A percentile compares a stretch with the other conserved stretches of the same genome.
Evolutionary conservation across 2,797 vertebrate genomes (phyloP).

Genomic region (Coendou prehensilis): DNA sequence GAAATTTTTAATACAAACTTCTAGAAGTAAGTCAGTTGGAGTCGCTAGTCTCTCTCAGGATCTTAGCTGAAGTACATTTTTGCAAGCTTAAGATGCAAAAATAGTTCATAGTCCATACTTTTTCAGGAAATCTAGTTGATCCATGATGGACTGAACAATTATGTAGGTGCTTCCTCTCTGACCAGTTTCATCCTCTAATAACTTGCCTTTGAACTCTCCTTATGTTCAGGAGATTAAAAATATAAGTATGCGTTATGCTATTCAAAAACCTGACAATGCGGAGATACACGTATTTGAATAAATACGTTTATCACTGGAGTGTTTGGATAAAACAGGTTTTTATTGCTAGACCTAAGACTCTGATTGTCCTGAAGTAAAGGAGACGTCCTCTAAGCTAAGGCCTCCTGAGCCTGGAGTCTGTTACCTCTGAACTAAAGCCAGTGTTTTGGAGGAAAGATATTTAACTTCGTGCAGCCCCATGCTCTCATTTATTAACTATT

Average conservation of each 20-base stretch:
- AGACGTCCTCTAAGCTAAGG: slow-evolving; percentile 26
- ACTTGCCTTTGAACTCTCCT: not conserved
- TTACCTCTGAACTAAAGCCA: not conserved
- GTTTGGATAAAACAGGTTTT: slow-evolving; percentile 9
- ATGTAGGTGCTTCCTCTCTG: not conserved
- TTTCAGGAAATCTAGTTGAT: slow-evolving; percentile 35
- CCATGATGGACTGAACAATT: slow-evolving; percentile 10
- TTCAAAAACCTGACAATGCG: slow-evolving; percentile 14
- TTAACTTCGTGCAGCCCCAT: not conserved
- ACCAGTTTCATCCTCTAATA: slow-evolving; percentile 50
- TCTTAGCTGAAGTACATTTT: not conserved
- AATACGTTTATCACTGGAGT: not conserved
- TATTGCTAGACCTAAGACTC: slow-evolving; percentile 41
- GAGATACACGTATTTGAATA: slow-evolving; percentile 1
- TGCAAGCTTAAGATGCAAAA: not conserved
- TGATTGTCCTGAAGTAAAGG: slow-evolving; percentile 50
- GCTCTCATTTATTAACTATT: slow-evolving; percentile 45
- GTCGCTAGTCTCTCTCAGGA: not conserved
- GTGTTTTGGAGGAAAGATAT: not conserved
- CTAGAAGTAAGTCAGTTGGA: slow-evolving; percentile 38
- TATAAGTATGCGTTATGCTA: not conserved
- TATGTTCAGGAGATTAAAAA: slow-evolving; percentile 20
- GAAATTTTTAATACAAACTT: not conserved
- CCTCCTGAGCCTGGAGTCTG: slow-evolving; percentile 13
- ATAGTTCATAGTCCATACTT: slow-evolving; percentile 22